Evolutionary conservation across 2,797 vertebrate species (phyloP).

Genomic region (Silurus aristotelis): DNA sequence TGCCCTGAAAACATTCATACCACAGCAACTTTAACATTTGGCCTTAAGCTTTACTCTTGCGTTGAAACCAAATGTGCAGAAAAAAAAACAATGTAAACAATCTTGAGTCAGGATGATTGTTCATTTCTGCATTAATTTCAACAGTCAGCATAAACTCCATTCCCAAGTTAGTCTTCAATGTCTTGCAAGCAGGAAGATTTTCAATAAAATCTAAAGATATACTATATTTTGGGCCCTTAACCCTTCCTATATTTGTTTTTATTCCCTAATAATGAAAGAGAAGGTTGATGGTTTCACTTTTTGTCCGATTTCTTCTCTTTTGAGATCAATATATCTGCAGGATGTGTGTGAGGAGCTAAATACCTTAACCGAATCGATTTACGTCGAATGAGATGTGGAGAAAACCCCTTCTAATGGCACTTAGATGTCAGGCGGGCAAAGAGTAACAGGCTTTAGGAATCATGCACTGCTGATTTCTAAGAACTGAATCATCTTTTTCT

Average conservation of each 20-base stretch:
- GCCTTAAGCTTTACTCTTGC: background rate
- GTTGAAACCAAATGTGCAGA: too few relatives aligned
- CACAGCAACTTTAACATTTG: background rate
- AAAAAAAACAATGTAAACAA: background rate
- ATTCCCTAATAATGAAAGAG: background rate
- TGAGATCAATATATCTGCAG: background rate
- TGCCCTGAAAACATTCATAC: background rate
- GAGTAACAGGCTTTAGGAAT: background rate
- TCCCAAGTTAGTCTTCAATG: too few relatives aligned
- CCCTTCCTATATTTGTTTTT: background rate
- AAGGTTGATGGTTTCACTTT: background rate
- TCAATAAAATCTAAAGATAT: background rate
- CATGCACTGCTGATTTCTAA: background rate
- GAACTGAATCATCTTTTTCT: constrained; percentile 2
- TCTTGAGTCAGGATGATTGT: background rate
- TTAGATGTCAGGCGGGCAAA: background rate
- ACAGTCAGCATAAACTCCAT: background rate
- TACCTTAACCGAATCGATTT: background rate
- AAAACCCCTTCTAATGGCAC: background rate
- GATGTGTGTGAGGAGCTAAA: background rate
- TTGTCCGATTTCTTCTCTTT: background rate
- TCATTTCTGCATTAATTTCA: background rate
- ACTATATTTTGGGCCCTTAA: background rate
- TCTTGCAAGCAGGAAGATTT: background rate
- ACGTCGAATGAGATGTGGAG: background rate